Conservation (phyloP, 2,113 vertebrate species). For the Prunella fulvescens region DNA sequence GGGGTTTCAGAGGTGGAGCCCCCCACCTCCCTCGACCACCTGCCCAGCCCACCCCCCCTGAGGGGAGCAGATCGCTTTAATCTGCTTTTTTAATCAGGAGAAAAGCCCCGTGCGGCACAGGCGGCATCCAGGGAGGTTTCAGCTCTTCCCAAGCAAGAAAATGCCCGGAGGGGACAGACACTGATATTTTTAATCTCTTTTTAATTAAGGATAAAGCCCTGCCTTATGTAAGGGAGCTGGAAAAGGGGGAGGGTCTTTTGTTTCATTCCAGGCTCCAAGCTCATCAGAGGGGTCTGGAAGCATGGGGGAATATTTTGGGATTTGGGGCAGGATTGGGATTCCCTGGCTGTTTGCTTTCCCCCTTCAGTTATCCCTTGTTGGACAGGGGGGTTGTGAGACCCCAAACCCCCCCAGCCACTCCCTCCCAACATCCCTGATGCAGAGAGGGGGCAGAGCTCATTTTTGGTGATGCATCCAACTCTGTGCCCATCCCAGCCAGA, state of each 20-base stretch:
- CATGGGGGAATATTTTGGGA: background rate
- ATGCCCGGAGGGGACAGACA: constrained; percentile 34
- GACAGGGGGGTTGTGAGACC: background rate
- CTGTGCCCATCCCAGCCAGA: background rate
- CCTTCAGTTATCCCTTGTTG: background rate
- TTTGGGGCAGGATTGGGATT: background rate
- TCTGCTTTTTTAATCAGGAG: constrained; percentile 35
- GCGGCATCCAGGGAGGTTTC: constrained; percentile 1
- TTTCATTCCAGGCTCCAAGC: background rate
- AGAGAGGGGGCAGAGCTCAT: rapidly evolving
- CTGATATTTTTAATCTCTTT: constrained; percentile 75
- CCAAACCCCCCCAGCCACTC: background rate
- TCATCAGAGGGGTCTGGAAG: background rate
- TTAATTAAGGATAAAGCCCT: constrained; percentile 76
- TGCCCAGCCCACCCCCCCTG: background rate
- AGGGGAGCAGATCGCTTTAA: background rate
- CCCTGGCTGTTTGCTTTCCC: background rate
- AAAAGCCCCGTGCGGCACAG: background rate
- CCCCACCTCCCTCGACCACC: rapidly evolving
- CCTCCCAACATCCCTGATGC: rapidly evolving
- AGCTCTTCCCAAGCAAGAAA: constrained; percentile 40
- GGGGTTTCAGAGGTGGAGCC: background rate
- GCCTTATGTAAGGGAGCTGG: constrained; percentile 33
- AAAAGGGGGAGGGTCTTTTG: background rate
- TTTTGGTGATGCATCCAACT: background rate